These are phyloP conservation scores for zebrafish (Danio rerio) DNA, from an alignment of 2,113 vertebrate genomes.

Conservation along the genomic window DNA sequence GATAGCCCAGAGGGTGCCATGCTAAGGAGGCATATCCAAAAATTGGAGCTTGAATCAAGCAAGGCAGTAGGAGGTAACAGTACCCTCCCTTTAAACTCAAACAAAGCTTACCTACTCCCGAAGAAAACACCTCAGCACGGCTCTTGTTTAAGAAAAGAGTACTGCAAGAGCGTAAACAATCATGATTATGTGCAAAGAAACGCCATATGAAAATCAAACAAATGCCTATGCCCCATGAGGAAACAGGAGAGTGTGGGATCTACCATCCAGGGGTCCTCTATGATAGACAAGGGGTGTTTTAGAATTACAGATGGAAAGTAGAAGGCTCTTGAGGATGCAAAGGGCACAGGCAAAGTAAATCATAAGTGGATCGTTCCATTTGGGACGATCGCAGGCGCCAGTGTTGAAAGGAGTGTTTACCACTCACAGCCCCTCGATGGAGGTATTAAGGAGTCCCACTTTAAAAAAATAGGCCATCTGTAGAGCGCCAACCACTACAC, in stretches of 20 bases:
- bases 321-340: slow-evolving; percentile 32
- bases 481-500: slow-evolving; percentile 61
- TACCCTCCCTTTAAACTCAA: neutral
- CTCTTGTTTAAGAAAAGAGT: neutral
- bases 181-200: neutral
- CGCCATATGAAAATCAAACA: slow-evolving; percentile 8
- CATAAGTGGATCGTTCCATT: slow-evolving; percentile 67
- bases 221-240: neutral
- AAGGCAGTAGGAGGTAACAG: neutral
- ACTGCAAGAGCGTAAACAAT: neutral
- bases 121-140: neutral
- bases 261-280: neutral
- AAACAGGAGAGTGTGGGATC: neutral
- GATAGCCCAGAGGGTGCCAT: slow-evolving; percentile 23
- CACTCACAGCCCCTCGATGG: slow-evolving; percentile 52
- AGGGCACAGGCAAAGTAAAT: slow-evolving; percentile 56
- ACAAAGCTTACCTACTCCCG: slow-evolving; percentile 6
- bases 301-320: slow-evolving; percentile 19
- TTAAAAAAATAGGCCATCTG: slow-evolving; percentile 74
- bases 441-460: slow-evolving; percentile 68
- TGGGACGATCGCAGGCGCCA: slow-evolving; percentile 55
- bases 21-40: slow-evolving; percentile 23
- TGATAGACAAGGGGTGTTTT: neutral
- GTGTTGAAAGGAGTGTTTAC: slow-evolving; percentile 65
- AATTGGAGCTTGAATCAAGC: slow-evolving; percentile 25